Evolutionary conservation across 2,113 vertebrate species (phyloP).

Genomic region (Apeltes quadracus): DNA sequence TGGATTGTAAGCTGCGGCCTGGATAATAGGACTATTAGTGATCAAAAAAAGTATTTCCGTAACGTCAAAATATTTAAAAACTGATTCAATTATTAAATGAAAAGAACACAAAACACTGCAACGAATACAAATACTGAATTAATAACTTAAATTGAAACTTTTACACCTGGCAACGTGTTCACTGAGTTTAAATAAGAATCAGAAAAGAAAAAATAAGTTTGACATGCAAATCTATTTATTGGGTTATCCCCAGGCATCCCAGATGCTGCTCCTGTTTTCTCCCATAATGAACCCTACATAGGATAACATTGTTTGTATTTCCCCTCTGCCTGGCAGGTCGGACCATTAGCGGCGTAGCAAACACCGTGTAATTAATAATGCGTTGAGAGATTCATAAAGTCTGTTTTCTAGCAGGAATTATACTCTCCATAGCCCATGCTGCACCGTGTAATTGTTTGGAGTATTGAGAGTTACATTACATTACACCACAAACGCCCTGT

Average conservation of each 20-base stretch:
- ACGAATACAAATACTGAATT: background rate
- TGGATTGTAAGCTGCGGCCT: background rate
- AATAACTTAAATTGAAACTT: background rate
- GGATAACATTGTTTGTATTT: background rate
- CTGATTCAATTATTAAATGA: no score
- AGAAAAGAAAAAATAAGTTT: background rate
- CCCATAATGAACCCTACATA: background rate
- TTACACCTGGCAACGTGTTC: background rate
- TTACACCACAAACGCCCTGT: constrained; percentile 38
- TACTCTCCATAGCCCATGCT: constrained; percentile 13
- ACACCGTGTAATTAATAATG: background rate
- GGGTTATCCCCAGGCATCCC: background rate
- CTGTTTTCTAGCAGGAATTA: constrained; percentile 34
- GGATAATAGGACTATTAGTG: background rate
- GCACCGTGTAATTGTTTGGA: constrained; percentile 66
- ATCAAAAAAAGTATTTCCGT: background rate
- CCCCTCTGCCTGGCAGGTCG: background rate
- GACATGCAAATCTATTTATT: background rate
- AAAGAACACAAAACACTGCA: background rate
- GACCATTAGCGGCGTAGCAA: background rate
- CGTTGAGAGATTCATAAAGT: constrained; percentile 11
- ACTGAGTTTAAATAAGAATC: background rate
- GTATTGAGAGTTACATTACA: constrained; percentile 70
- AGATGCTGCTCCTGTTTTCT: background rate
- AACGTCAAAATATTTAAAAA: background rate